phyloP scores from a whole-genome alignment of 2,888 invertebrate species.

The Drosophila incognita region DNA sequence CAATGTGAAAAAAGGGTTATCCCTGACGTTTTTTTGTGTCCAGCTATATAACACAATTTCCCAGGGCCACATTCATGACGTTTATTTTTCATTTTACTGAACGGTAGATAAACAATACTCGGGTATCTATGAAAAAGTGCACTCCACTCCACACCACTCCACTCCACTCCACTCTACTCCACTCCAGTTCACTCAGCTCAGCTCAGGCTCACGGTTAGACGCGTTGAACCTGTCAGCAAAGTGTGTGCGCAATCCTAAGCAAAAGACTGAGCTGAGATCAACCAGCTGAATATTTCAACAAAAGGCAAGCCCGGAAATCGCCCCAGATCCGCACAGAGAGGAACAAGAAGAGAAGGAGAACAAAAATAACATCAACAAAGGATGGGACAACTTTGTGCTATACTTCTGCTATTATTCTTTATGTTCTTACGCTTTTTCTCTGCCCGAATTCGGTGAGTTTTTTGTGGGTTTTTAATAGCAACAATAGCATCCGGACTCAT shows the following conservation, averaged over 20 bases:
- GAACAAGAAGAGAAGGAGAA: neutral
- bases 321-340: conserved; percentile 44
- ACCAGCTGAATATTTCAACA: conserved; percentile 42
- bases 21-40: neutral
- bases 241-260: conserved; percentile 17
- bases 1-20: conserved; percentile 44
- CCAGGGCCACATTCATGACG: conserved; percentile 26
- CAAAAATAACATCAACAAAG: conserved; percentile 15
- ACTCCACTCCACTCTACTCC: neutral
- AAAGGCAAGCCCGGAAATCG: conserved; percentile 54
- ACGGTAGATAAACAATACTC: conserved; percentile 57
- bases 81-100: conserved; percentile 58
- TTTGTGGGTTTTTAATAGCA: conserved; percentile 40
- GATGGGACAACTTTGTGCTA: conserved; percentile 35
- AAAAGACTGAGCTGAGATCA: conserved; percentile 24
- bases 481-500: conserved; percentile 58
- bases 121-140: conserved; percentile 32
- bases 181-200: conserved; percentile 10
- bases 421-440: conserved; percentile 48
- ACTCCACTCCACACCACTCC: conserved; percentile 10
- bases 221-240: conserved; percentile 42
- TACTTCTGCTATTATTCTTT: conserved; percentile 66
- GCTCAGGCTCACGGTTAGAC: conserved; percentile 28
- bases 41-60: conserved; percentile 25
- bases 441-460: conserved; percentile 19